Conservation (phyloP, 2,797 vertebrate species). For the Artibeus lituratus region DNA sequence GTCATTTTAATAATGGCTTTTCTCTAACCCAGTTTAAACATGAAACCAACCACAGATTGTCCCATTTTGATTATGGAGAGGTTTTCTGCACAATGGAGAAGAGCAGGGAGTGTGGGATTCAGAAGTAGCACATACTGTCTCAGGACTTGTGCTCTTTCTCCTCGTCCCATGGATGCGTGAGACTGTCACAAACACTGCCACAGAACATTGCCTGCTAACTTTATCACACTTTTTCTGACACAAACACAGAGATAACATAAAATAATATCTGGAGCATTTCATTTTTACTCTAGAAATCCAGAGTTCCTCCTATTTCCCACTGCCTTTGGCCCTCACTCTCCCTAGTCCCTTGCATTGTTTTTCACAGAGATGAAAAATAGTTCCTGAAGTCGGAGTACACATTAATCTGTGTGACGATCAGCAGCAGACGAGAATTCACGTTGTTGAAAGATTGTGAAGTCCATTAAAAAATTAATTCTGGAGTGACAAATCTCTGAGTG, state of each 20-base stretch:
- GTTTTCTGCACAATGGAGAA: not conserved
- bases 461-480: conserved; percentile 11
- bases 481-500: not conserved
- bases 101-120: not conserved
- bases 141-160: not conserved
- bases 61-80: not conserved
- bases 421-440: not conserved
- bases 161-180: not conserved
- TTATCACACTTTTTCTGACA: not conserved
- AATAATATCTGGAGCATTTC: not conserved
- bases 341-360: not conserved
- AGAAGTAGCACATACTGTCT: not conserved
- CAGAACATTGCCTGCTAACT: not conserved
- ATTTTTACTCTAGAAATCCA: not conserved
- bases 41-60: not conserved
- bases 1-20: not conserved
- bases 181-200: not conserved
- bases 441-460: not conserved
- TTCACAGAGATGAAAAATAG: not conserved
- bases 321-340: not conserved
- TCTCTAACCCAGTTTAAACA: not conserved
- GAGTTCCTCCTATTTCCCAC: not conserved
- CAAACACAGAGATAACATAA: not conserved
- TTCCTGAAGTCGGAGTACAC: not conserved
- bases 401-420: not conserved